Evolutionary conservation across 2,797 vertebrate species (phyloP), one percentile per base, ranked within the genome.

Genomic region (Myotis vivesi): DNA sequence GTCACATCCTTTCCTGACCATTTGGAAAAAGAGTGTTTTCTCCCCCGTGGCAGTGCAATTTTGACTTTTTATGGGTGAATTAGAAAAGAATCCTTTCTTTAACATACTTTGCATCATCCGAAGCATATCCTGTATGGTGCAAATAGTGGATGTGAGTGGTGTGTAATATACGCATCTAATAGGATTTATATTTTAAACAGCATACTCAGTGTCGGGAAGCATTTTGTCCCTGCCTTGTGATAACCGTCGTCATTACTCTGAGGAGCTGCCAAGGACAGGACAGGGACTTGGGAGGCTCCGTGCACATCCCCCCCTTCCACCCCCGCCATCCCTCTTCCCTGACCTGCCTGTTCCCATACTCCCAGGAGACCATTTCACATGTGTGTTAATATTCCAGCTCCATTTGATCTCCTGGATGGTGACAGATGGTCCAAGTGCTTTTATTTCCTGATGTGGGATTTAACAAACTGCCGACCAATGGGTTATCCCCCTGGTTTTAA

Each of bases 351-450:
- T 64, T 44, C 82, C 28, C 8, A 0, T 38, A 8, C 66, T 92
- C 93, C 72, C 59, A 16, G 22, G 75, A 89, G 79, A 23, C 28
- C 69, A 19, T 80, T 92, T 95, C 87, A 87, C 94, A 94, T 90
- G 87, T 64, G 36, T 89, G 76, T 85, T 95, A 68, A 84, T 90
- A 87, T 68, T 68, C 96, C 20, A 84, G 23, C 55, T 96, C 30
- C 6, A 8, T 87, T 93, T 90, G 57, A 86, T 96, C 92, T 91
- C 82, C 76, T 87, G 1, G n/a, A 5, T 19, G 33, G 79, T 87
- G 76, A 95, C 93, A 96, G 95, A 94, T 95, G 90, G 89, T 84
- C 73, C 90, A 83, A 33, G 53, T 80, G 53, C 90, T 93, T 97
- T 93, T 89, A 87, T 92, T 93, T 80, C 75, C 69, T 44, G 62